Evolutionary conservation across 2,888 invertebrate species (phyloP), one percentile per base, ranked within the genome.

Genomic region (Drosophila lacicola): DNA sequence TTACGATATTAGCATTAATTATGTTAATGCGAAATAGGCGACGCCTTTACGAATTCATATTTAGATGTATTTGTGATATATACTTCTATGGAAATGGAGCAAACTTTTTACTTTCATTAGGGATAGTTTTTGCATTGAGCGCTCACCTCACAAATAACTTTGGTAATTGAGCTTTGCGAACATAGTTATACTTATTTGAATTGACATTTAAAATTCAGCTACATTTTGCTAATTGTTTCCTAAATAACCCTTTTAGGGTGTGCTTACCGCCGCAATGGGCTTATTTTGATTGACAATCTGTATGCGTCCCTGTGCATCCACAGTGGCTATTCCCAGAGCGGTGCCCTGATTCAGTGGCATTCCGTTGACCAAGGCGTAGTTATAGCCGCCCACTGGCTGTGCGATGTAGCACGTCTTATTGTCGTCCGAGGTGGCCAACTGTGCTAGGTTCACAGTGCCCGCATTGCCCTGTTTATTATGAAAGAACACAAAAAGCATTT

Each of bases 321-420:
- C 88, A 6, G 92, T 92, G 36, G 92, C 92, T 29, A 92, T 92
- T 14, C 92, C 92, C 11, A 92, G 90, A 8, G 92, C 91, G 11
- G 94, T 94, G 89, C 94, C 94, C 58, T 94, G 94, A 66, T 91
- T 91, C 67, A 97, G 94, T 85, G 96, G 96, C 96, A 97, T 97
- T 92, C 97, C 97, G 92, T 97, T 97, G 51, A 96, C 95, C 79
- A 97, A 93, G 3, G 97, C 96, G 93, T 97, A 97, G 90, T 97
- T 97, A 58, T 92, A 92, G 50, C 95, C 95, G 54, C 95, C 94
- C 84, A 95, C 95, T 5, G 96, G 96, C 86, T 96, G 96, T 25
- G 96, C 95, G 80, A 96, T 96, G 89, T 95, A 96, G 90, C 95
- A 96, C 46, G 95, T 95, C 90, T 96, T 96, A 86, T 95, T 95